Percentiles rank a stretch among this genome's conserved stretches.
phyloP scores from a whole-genome alignment of 2,113 vertebrate species.

The Polyodon spathula region DNA sequence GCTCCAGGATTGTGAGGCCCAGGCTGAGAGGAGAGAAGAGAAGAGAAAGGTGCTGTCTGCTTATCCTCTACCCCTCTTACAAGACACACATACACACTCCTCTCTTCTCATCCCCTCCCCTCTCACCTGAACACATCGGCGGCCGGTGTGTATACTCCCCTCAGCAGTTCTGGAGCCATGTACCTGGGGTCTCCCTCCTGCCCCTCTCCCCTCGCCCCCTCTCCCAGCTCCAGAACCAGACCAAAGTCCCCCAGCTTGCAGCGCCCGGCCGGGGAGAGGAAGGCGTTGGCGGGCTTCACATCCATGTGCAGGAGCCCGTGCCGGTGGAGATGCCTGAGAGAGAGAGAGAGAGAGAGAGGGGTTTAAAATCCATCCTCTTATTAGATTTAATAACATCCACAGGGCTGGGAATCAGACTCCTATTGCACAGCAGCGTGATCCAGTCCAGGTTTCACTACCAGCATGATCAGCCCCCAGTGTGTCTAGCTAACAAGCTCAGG shows the following conservation, averaged over 20 bases:
- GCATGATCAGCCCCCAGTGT: too few relatives aligned
- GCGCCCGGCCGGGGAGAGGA: constrained; percentile 62
- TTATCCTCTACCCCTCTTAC: too few relatives aligned
- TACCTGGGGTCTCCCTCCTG: constrained; percentile 84
- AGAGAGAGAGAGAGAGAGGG: too few relatives aligned
- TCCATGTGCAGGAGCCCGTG: constrained; percentile 72
- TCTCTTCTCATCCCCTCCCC: too few relatives aligned
- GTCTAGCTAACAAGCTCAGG: too few relatives aligned
- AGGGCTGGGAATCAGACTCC: too few relatives aligned
- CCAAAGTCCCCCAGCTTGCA: constrained; percentile 85
- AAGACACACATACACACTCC: background rate
- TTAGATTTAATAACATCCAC: too few relatives aligned
- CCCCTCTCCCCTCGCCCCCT: constrained; percentile 33
- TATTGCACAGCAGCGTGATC: too few relatives aligned
- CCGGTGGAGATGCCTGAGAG: constrained; percentile 72
- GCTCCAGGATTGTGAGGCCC: constrained; percentile 78
- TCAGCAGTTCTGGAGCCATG: constrained; percentile 80
- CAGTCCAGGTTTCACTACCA: too few relatives aligned
- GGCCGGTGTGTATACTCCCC: constrained; percentile 63
- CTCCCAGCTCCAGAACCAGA: constrained; percentile 58
- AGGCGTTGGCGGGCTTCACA: constrained; percentile 79
- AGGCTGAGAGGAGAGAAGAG: constrained; percentile 46
- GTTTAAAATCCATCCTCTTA: too few relatives aligned
- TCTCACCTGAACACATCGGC: constrained; percentile 80
- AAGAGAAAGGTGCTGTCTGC: background rate